Conservation (phyloP, 2,888 invertebrate genomes). For the Macrostomum cliftonense region DNA sequence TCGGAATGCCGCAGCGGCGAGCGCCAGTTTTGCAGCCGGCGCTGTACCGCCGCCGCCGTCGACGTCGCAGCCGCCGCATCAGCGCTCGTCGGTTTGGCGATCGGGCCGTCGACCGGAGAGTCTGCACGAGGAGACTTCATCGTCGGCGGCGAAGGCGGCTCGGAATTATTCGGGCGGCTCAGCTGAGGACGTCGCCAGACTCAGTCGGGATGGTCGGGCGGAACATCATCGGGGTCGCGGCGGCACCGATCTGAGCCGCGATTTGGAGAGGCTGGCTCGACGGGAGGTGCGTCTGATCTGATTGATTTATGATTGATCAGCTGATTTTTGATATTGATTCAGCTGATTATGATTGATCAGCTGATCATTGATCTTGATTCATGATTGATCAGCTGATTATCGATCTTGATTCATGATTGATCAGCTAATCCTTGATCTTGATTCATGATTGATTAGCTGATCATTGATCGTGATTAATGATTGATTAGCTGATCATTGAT, state of each 20-base stretch:
- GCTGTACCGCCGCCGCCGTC: constrained; percentile 13
- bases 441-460: no score
- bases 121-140: neutral
- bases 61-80: neutral
- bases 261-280: constrained; percentile 3
- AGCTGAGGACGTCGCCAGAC: neutral
- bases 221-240: neutral
- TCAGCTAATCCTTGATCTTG: no score
- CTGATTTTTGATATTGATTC: no score
- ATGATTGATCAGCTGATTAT: no score
- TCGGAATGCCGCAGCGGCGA: neutral
- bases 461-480: no score
- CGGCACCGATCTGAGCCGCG: constrained; percentile 3
- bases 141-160: neutral
- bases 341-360: no score
- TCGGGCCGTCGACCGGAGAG: neutral
- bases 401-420: no score
- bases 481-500: no score
- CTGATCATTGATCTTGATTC: no score
- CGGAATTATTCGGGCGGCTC: neutral
- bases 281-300: neutral
- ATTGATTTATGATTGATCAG: no score
- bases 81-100: neutral
- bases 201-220: neutral
- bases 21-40: constrained; percentile 2